Conservation (phyloP, 1,140 invertebrate species). For the Drosophila simulans region DNA sequence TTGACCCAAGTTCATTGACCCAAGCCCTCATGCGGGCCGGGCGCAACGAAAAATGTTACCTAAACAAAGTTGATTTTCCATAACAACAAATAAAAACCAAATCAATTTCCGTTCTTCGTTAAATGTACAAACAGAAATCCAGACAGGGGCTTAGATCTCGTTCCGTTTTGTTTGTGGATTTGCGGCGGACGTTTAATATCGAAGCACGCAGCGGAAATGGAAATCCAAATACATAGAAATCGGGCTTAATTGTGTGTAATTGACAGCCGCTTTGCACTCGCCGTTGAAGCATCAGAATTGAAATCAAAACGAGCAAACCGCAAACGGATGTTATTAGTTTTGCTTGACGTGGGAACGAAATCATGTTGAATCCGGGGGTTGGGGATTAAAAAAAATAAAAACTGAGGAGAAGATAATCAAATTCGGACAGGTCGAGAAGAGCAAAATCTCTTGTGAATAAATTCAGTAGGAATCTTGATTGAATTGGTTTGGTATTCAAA, state of each 20-base stretch:
- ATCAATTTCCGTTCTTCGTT: slow-evolving; percentile 74
- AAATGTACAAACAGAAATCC: slow-evolving; percentile 18
- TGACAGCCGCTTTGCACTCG: slow-evolving; percentile 64
- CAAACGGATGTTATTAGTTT: slow-evolving; percentile 70
- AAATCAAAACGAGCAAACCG: slow-evolving; percentile 50
- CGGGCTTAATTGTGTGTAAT: slow-evolving; percentile 75
- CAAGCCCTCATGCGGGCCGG: not conserved
- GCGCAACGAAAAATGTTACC: slow-evolving; percentile 31
- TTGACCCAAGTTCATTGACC: slow-evolving; percentile 60
- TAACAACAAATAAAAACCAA: slow-evolving; percentile 73
- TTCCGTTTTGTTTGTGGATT: slow-evolving; percentile 44
- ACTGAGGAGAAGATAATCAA: not conserved
- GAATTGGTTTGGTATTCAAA: no score
- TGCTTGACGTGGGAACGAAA: slow-evolving; percentile 9
- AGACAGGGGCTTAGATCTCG: slow-evolving; percentile 31
- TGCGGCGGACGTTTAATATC: slow-evolving; percentile 66
- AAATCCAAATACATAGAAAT: slow-evolving; percentile 69
- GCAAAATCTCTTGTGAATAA: no score
- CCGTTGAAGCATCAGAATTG: slow-evolving; percentile 39
- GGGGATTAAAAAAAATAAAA: not conserved
- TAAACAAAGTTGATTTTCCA: slow-evolving; percentile 64
- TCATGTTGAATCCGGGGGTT: not conserved
- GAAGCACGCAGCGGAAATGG: slow-evolving; percentile 62
- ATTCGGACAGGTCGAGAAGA: not conserved
- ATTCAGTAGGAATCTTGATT: no score